Evolutionary conservation across 30 jellyfish, hydroid and myxozoan genomes (phyloP).

Genomic region (Hydra vulgaris): DNA sequence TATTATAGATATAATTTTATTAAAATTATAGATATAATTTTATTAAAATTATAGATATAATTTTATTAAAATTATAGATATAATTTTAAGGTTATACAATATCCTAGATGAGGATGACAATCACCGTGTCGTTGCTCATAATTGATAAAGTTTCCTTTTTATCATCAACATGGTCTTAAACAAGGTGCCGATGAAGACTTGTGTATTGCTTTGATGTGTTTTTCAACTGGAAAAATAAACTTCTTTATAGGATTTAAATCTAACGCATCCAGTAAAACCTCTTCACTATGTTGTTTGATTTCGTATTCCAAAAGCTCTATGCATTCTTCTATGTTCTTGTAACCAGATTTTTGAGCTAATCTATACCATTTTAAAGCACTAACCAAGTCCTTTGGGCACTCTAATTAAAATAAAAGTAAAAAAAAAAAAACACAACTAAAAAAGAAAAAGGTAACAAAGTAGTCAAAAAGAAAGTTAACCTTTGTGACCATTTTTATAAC

Average conservation of each 20-base stretch:
- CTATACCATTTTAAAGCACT: conserved; percentile 16
- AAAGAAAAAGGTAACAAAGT: neutral
- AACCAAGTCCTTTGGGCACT: neutral
- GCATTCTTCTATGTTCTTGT: neutral
- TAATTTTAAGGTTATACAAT: too few relatives aligned
- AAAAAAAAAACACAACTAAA: neutral
- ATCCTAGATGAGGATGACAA: too few relatives aligned
- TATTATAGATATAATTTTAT: too few relatives aligned
- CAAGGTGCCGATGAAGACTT: neutral
- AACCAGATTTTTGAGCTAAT: conserved; percentile 9
- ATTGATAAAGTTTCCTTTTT: neutral
- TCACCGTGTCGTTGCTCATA: too few relatives aligned
- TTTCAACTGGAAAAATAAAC: neutral
- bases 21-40: too few relatives aligned
- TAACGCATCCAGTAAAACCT: neutral
- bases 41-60: too few relatives aligned
- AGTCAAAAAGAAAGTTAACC: neutral
- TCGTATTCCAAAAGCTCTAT: conserved; percentile 17
- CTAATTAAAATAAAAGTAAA: neutral
- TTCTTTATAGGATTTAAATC: conserved; percentile 16
- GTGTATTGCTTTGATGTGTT: neutral
- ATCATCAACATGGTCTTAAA: neutral
- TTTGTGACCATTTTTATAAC: conserved; percentile 5
- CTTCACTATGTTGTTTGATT: conserved; percentile 11
- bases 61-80: too few relatives aligned